Percentiles rank a stretch among this genome's conserved stretches.
Evolutionary conservation across 1,140 invertebrate genomes (phyloP).

Genomic region (Magallana ariakensis): DNA sequence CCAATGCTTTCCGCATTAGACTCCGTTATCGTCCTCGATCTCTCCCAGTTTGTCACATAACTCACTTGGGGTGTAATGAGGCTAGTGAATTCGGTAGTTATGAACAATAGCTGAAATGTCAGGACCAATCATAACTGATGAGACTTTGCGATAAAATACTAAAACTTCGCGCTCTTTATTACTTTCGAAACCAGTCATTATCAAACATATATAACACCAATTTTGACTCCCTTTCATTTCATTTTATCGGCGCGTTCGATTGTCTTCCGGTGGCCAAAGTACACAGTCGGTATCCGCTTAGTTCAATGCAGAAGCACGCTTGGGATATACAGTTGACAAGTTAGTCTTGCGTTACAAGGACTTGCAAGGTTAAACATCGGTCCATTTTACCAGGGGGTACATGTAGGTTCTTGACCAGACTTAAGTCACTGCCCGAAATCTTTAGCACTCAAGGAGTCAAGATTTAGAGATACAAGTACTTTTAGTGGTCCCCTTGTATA

Average conservation of each 20-base stretch:
- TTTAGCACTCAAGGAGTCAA: not conserved
- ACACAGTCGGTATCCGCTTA: not conserved
- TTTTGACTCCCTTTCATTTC: not conserved
- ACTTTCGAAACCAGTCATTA: slow-evolving; percentile 20
- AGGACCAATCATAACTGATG: slow-evolving; percentile 19
- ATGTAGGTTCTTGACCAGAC: not conserved
- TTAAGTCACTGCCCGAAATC: not conserved
- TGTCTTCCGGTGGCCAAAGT: slow-evolving; percentile 11
- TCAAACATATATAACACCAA: slow-evolving; percentile 11
- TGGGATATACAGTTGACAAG: not conserved
- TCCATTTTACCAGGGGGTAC: not conserved
- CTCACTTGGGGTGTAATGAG: slow-evolving; percentile 15
- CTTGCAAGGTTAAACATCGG: not conserved
- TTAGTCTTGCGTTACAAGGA: not conserved
- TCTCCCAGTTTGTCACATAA: slow-evolving; percentile 5
- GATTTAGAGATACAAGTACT: not conserved
- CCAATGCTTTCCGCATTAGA: slow-evolving; percentile 26
- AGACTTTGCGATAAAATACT: slow-evolving; percentile 2
- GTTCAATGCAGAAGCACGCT: not conserved
- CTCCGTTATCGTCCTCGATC: not conserved
- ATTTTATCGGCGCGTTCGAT: not conserved
- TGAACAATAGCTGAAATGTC: slow-evolving; percentile 27
- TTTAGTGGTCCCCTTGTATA: too few relatives aligned
- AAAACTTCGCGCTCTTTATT: not conserved
- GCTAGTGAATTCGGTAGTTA: slow-evolving; percentile 9